Conservation (phyloP, 2,113 vertebrate genomes). For the Formicarius rufipectus region DNA sequence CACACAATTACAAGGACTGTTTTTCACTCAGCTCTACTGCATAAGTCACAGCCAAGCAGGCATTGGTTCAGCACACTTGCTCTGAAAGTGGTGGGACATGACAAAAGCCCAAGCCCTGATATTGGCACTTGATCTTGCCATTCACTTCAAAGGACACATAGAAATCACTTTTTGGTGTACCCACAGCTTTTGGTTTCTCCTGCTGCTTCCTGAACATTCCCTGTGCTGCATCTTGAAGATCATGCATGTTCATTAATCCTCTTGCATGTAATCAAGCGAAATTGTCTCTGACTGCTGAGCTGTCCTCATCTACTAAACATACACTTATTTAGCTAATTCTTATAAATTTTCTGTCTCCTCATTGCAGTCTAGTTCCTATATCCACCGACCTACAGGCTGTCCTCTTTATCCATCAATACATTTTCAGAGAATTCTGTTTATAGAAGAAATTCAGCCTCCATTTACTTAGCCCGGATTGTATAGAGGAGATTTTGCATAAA, state of each 20-base stretch:
- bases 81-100: background rate
- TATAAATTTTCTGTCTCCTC: background rate
- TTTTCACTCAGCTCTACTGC: background rate
- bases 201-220: background rate
- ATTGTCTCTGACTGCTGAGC: background rate
- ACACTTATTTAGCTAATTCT: background rate
- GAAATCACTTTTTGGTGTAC: background rate
- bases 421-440: slow-evolving; percentile 35
- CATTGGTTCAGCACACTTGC: background rate
- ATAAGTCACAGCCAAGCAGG: background rate
- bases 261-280: background rate
- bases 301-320: background rate
- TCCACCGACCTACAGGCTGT: background rate
- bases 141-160: background rate
- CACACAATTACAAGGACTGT: background rate
- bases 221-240: background rate
- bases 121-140: background rate
- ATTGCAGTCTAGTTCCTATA: background rate
- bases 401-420: slow-evolving; percentile 30
- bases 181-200: background rate
- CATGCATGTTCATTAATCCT: background rate
- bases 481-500: background rate
- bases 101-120: background rate
- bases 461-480: background rate
- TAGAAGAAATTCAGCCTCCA: background rate